Evolutionary conservation across 2,797 vertebrate species (phyloP).

Genomic region (Oreortyx pictus): DNA sequence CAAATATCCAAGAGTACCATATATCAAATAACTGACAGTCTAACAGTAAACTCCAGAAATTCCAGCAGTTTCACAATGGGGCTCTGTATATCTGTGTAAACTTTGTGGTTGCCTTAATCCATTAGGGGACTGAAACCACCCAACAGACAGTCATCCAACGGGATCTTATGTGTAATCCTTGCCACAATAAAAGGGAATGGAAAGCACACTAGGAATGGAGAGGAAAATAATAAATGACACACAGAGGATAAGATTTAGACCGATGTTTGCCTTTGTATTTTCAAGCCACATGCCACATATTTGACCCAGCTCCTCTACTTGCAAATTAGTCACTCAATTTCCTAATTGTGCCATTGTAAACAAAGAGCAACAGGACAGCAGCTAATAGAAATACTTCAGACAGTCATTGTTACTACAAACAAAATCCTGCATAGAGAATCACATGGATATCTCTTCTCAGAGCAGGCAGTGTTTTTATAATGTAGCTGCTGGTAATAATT

Average conservation of each 20-base stretch:
- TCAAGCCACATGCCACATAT: background rate
- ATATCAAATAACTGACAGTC: slow-evolving; percentile 19
- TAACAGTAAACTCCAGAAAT: background rate
- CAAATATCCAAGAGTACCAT: slow-evolving; percentile 30
- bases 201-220: background rate
- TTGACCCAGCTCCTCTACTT: background rate
- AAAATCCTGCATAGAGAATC: background rate
- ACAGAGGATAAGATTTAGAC: background rate
- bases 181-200: background rate
- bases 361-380: background rate
- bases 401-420: background rate
- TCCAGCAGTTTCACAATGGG: slow-evolving; percentile 1
- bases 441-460: background rate
- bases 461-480: slow-evolving; percentile 5
- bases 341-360: slow-evolving; percentile 1
- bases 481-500: background rate
- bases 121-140: background rate
- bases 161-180: background rate
- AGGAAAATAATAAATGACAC: background rate
- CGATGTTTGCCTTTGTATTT: background rate
- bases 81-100: slow-evolving; percentile 5
- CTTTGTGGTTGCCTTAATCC: slow-evolving; percentile 2
- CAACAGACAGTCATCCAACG: background rate
- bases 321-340: slow-evolving; percentile 21
- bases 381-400: slow-evolving; percentile 1